Conservation (phyloP, 2,888 invertebrate genomes). For the Monochamus alternatus region DNA sequence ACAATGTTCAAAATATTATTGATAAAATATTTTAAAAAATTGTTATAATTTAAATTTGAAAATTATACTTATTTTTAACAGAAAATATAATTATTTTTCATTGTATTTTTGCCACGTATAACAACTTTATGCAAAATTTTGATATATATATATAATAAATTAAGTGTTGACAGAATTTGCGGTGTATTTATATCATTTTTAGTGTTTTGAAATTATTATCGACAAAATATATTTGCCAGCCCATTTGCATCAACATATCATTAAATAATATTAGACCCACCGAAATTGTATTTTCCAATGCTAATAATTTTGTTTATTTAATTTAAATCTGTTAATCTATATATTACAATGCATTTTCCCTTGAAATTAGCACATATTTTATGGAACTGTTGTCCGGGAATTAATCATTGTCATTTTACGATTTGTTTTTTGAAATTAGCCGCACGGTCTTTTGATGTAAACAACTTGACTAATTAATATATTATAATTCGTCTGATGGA, state of each 20-base stretch:
- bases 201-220: neutral
- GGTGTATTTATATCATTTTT: neutral
- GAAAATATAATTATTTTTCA: neutral
- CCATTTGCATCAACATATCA: neutral
- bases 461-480: neutral
- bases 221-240: neutral
- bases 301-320: conserved; percentile 18
- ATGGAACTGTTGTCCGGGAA: neutral
- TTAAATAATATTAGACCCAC: neutral
- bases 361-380: neutral
- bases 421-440: neutral
- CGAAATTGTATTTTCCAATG: neutral
- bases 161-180: neutral
- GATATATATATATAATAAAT: neutral
- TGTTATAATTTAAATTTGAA: too few relatives aligned
- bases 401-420: neutral
- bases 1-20: too few relatives aligned
- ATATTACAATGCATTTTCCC: neutral
- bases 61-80: too few relatives aligned
- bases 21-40: too few relatives aligned
- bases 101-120: neutral
- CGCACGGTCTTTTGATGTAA: neutral
- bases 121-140: neutral
- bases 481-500: neutral
- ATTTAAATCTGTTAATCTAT: neutral